Base-by-base conservation (phyloP, 2,888 invertebrate genomes). In the Leucoma salicis region DNA sequence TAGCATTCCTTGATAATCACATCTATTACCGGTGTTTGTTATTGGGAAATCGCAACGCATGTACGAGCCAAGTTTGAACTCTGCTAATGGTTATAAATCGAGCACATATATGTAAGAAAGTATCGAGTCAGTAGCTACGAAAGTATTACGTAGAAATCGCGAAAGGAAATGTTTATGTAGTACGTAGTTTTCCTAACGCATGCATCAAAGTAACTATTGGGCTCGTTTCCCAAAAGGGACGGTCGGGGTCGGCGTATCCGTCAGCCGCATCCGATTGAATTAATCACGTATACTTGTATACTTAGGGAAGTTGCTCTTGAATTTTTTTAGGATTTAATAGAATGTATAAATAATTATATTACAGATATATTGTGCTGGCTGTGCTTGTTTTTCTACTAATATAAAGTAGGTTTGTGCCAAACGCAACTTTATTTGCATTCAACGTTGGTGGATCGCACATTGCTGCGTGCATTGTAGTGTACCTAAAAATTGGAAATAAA, bases 201-300 rank as follows among this genome's bases (percentile, higher is more conserved):
- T 57, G 61, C 70, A 71, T 73, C 66, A 71, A 72, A 74, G 69
- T 65, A 63, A 62, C 68, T 71, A 73, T 74, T 71, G 71, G 65
- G 59, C 62, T 61, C 58, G 66, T 68, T 70, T 70, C 76, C 78
- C 68, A 64, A 75, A 79, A 75, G 78, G 76, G 49, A 49, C 46
- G 52, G 48, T 56, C 53, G 68, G 69, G 72, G 70, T 66, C 70
- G 71, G 62, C 72, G 70, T 73, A 74, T 78, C 77, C 76, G 77
- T 55, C 64, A 66, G 63, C 59, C 70, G 70, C 73, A 75, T 82
- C 80, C 81, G 82, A 84, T 82, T 82, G 78, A 82, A 85, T 84
- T 84, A 83, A 83, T 82, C 80, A 76, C 72, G 70, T 74, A 69
- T n/a, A n/a, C n/a, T 44, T 42, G 42, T 46, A 39, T 49, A 12